Evolutionary conservation across 2,888 invertebrate species (phyloP).

Genomic region (Thelaira solivaga): DNA sequence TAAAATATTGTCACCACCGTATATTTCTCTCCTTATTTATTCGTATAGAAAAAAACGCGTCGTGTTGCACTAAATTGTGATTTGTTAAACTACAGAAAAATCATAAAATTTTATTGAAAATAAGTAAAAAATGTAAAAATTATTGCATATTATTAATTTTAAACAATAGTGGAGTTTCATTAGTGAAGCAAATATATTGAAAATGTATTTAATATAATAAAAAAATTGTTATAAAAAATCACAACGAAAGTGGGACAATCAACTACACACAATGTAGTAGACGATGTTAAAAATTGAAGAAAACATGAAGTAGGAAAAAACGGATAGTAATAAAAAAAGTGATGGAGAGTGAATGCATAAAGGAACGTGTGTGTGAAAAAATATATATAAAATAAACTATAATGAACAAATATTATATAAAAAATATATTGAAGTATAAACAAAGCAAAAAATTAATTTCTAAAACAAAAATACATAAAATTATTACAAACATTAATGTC

Average conservation of each 20-base stretch:
- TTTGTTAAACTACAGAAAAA: slow-evolving; percentile 31
- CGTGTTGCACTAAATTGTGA: slow-evolving; percentile 53
- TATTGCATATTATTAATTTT: neutral
- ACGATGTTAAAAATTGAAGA: slow-evolving; percentile 41
- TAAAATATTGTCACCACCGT: slow-evolving; percentile 24
- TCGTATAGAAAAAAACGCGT: slow-evolving; percentile 54
- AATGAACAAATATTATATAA: neutral
- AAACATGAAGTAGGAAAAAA: slow-evolving; percentile 34
- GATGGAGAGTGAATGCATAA: slow-evolving; percentile 4
- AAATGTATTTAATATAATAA: neutral
- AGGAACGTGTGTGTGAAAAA: slow-evolving; percentile 28
- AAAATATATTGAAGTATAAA: neutral
- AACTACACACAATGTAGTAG: slow-evolving; percentile 54
- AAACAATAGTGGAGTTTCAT: slow-evolving; percentile 13
- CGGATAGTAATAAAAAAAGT: slow-evolving; percentile 11
- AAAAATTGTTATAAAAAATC: slow-evolving; percentile 23
- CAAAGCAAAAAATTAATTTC: neutral
- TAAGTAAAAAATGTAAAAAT: slow-evolving; percentile 17
- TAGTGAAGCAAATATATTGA: neutral
- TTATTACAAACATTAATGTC: slow-evolving; percentile 22
- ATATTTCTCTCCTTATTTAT: slow-evolving; percentile 36
- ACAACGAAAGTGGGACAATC: slow-evolving; percentile 59
- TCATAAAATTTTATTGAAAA: slow-evolving; percentile 31
- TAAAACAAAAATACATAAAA: slow-evolving; percentile 12
- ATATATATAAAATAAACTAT: neutral